Conservation (phyloP, 2,797 vertebrate genomes). For the Hipposideros larvatus region DNA sequence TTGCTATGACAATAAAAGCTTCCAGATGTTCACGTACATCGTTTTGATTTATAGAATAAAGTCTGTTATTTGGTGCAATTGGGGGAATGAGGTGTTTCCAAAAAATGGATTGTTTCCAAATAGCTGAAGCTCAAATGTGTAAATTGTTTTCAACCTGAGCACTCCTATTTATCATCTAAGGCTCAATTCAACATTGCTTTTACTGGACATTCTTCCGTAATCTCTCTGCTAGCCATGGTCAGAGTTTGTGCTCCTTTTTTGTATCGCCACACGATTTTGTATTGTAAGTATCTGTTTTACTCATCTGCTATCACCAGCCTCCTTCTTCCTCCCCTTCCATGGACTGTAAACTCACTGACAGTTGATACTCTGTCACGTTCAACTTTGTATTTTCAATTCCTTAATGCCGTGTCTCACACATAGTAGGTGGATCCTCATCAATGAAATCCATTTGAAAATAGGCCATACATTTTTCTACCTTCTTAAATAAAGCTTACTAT, state of each 20-base stretch:
- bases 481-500: neutral
- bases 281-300: neutral
- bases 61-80: constrained; percentile 3
- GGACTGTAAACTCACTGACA: neutral
- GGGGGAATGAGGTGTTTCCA: neutral
- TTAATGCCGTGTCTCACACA: neutral
- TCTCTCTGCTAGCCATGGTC: neutral
- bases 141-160: neutral
- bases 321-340: fast-evolving
- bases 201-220: neutral
- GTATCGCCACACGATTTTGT: fast-evolving
- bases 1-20: constrained; percentile 29
- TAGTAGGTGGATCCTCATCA: neutral
- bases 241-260: neutral
- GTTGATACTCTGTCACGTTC: neutral
- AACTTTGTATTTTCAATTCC: neutral
- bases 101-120: constrained; percentile 28
- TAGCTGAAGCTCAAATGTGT: constrained; percentile 21
- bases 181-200: neutral
- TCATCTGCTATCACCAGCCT: neutral
- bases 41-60: constrained; percentile 33
- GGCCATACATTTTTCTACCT: neutral
- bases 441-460: constrained; percentile 10
- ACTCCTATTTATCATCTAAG: neutral
- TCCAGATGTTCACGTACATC: neutral